Base-by-base conservation (phyloP, 2,888 invertebrate genomes). In the Lydus trimaculatus region DNA sequence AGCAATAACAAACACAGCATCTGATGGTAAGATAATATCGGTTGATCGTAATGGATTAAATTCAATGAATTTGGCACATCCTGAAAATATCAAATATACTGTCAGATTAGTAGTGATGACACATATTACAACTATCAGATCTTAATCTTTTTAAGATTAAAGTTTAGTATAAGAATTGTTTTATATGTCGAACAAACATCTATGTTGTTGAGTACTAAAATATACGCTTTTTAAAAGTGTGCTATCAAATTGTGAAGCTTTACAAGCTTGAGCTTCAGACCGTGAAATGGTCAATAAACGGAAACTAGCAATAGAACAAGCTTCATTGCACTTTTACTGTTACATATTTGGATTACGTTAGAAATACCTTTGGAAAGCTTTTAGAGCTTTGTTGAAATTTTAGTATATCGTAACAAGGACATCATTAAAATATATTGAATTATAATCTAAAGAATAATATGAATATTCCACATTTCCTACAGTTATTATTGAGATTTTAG, bases 1-100 rank as follows among this genome's bases (percentile, higher is more conserved):
- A 48, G 96, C 95, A 66, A 99, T 94, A 1, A 99, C 96, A 86
- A 99, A 99, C 36, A 92, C 91, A 15, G 94, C 94, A 71, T 91
- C 91, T 69, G 88, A 84, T 0, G 99, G 99, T 65, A 99, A 85
- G 5, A 86, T 86, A n/a, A 99, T 91, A 70, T 94, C 91, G 36
- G 88, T 88, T 6, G 93, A 91, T 70, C 89, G 88, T 66, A 98
- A 85, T 0, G 99, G 99, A 80, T 95, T 90, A 87, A 98, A 99
- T 79, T 97, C 94, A 75, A 99, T 99, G 79, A 94, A 90, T 83
- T 97, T 97, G 0, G 98, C 96, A 80, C 91, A 91, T 72, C 94
- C 91, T 91, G 75, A 13, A 82, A 82, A 73, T 28, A 61, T 28
- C 33, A 23, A 58, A n/a, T 43, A 43, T n/a, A 43, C 43, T 17